Base-by-base conservation (phyloP, 2,113 vertebrate species). In the Andinoacara biseriatus region DNA sequence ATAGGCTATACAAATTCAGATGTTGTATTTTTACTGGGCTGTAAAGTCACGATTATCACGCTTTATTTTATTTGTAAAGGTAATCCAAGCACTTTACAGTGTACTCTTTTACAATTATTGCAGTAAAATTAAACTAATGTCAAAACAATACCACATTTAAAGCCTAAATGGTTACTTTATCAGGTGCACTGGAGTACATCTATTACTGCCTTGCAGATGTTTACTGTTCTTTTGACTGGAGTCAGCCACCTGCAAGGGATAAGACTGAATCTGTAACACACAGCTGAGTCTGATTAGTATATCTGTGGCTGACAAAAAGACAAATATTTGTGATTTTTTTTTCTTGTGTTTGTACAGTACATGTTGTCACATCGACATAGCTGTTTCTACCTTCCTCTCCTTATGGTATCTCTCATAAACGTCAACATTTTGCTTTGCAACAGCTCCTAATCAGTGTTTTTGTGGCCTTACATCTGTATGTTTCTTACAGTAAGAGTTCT, bases 161-260 rank as follows among this genome's bases (percentile, higher is more conserved):
- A 29, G 65, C 24, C 24, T 49, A 69, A 69, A 69, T 52, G 65
- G 65, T 52, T 69, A 52, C 65, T 69, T 69, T 49, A 52, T 72
- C 65, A 72, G 65, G 65, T 72, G 24, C 17, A 46, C 65, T 0
- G 1, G 43, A 72, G 26, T 52, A 52, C 43, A 31, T 52, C 43
- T 52, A 38, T 31, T 72, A 52, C 65, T 52, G 43, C 43, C 43
- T 52, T 72, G 65, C 24, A 52, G 65, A 72, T 72, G 46, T 72
- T 54, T 72, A 52, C 26, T 52, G 67, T n/a, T 31, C 43, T 72
- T 52, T 72, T 72, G 46, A 72, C 43, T 72, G 29, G 43, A 72
- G 13, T 29, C 67, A 72, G 46, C 26, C 46, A 17, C 26, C 43
- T n/a, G 46, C 46, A 72, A 31, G 17, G 29, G 67, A 31, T 31